Evolutionary conservation across 2,888 invertebrate species (phyloP).

Genomic region (Zygaena filipendulae): DNA sequence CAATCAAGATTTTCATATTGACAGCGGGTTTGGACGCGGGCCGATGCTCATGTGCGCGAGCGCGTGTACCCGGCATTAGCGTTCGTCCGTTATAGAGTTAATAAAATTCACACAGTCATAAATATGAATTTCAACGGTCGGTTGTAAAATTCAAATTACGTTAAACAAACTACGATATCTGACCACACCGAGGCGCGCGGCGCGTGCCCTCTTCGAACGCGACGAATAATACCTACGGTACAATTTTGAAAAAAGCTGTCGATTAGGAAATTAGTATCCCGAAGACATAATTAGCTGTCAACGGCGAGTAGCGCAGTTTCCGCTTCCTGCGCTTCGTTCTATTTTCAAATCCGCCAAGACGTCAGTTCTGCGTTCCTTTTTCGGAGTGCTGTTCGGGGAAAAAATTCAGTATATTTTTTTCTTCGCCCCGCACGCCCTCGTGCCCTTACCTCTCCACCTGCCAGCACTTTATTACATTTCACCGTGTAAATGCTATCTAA

Average conservation of each 20-base stretch:
- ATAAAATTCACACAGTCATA: conserved; percentile 45
- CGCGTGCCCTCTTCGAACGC: conserved; percentile 19
- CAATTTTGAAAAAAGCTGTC: conserved; percentile 47
- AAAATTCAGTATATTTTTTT: too few species aligned
- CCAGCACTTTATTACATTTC: conserved; percentile 42
- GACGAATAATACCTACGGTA: too few species aligned
- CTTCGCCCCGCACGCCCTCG: conserved; percentile 19
- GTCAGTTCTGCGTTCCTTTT: conserved; percentile 24
- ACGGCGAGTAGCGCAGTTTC: conserved; percentile 52
- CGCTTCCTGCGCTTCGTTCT: conserved; percentile 59
- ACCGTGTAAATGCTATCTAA: conserved; percentile 56
- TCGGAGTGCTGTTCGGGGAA: conserved; percentile 18
- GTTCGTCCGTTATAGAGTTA: conserved; percentile 36
- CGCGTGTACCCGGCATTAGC: conserved; percentile 23
- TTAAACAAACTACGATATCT: conserved; percentile 39
- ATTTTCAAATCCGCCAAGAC: conserved; percentile 55
- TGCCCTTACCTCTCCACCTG: conserved; percentile 55
- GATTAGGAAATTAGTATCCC: conserved; percentile 54
- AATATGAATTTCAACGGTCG: conserved; percentile 48
- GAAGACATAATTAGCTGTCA: conserved; percentile 65
- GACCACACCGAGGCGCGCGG: conserved; percentile 16
- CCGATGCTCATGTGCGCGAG: conserved; percentile 10
- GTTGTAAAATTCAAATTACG: conserved; percentile 54
- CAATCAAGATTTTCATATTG: conserved; percentile 40
- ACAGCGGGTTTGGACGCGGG: conserved; percentile 30